A percentile compares a stretch with the other conserved stretches of the same genome.
Conservation (phyloP, 2,888 invertebrate species). For the Zele albiditarsus region DNA sequence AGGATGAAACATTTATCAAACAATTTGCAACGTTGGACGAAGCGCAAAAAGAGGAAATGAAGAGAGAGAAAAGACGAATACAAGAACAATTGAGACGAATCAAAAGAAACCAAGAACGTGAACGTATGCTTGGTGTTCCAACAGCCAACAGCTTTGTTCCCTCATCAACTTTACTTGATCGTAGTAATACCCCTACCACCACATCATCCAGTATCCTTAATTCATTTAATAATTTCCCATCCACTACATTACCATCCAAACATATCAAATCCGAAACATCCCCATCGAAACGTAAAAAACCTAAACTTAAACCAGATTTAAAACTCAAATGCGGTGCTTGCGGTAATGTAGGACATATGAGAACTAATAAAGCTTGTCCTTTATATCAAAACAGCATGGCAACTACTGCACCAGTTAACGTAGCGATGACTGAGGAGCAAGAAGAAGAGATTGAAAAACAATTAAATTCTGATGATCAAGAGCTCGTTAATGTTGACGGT, state of each 20-base stretch:
- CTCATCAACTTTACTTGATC: constrained; percentile 61
- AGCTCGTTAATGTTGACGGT: constrained; percentile 93
- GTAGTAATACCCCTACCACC: constrained; percentile 59
- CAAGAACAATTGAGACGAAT: constrained; percentile 97
- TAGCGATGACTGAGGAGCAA: constrained; percentile 86
- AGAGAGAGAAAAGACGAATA: constrained; percentile 94
- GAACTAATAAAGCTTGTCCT: constrained; percentile 98
- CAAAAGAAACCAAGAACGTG: constrained; percentile 93
- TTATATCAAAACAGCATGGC: constrained; percentile 84
- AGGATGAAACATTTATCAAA: constrained; percentile 92
- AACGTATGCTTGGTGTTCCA: constrained; percentile 79
- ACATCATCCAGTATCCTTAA: constrained; percentile 64
- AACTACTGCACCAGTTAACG: constrained; percentile 77
- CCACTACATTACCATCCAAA: constrained; percentile 59
- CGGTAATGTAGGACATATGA: constrained; percentile 87
- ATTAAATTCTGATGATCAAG: constrained; percentile 86
- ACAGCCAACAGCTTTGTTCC: constrained; percentile 67
- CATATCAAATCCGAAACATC: constrained; percentile 68
- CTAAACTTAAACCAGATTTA: constrained; percentile 90
- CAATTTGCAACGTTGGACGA: constrained; percentile 98
- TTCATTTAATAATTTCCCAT: constrained; percentile 63
- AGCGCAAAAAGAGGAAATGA: constrained; percentile 98
- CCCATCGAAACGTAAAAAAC: constrained; percentile 82
- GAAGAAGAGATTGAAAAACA: constrained; percentile 87
- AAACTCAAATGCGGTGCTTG: constrained; percentile 98